phyloP scores from a whole-genome alignment of 2,888 invertebrate genomes.

The Hypercompe scribonia region DNA sequence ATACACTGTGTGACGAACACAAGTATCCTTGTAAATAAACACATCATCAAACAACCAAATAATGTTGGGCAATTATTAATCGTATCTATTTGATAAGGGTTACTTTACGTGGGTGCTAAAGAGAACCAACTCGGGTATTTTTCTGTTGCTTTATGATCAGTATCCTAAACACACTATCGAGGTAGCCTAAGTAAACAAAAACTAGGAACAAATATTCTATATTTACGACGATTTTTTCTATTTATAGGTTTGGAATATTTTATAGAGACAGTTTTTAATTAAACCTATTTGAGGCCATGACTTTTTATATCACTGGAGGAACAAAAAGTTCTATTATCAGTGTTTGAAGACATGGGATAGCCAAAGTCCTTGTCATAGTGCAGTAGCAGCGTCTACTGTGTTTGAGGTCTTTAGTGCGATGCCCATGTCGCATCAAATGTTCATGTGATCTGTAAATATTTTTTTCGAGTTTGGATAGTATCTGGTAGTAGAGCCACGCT shows the following conservation, averaged over 20 bases:
- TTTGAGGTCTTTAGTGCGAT: no score
- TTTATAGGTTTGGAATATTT: not conserved
- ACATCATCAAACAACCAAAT: not conserved
- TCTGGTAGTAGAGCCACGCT: no score
- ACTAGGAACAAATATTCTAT: not conserved
- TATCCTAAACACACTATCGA: constrained; percentile 9
- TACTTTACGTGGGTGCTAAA: not conserved
- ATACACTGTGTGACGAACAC: not conserved
- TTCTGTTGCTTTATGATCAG: constrained; percentile 1
- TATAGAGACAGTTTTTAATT: not conserved
- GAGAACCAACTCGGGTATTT: not conserved
- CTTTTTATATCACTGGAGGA: no score
- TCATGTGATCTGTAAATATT: no score
- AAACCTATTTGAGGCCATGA: not conserved
- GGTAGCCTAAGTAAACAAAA: not conserved
- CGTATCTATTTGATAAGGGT: not conserved
- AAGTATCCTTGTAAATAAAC: not conserved
- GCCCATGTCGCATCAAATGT: no score
- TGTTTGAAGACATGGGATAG: no score
- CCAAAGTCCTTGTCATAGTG: no score
- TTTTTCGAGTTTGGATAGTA: no score
- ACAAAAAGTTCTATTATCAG: no score
- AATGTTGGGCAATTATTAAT: not conserved
- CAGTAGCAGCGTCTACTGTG: no score
- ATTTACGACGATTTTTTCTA: not conserved